phyloP scores from a whole-genome alignment of 2,113 vertebrate species.

The Tautogolabrus adspersus region DNA sequence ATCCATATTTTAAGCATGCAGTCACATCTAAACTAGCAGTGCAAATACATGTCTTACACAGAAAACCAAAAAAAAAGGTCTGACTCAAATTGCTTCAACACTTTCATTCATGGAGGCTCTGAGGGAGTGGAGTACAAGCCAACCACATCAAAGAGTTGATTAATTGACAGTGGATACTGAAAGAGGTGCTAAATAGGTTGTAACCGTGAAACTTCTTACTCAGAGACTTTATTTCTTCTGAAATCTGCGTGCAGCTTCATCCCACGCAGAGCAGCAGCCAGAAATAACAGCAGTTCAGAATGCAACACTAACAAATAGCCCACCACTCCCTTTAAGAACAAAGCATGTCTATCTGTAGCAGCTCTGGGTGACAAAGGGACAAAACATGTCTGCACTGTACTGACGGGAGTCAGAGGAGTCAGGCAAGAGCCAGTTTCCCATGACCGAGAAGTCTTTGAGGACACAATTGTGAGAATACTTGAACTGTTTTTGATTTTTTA shows the following conservation, averaged over 20 bases:
- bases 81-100: constrained; percentile 60
- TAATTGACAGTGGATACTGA: constrained; percentile 53
- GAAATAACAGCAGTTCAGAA: constrained; percentile 27
- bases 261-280: constrained; percentile 39
- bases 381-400: constrained; percentile 42
- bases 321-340: constrained; percentile 66
- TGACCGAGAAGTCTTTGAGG: constrained; percentile 39
- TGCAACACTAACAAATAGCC: constrained; percentile 57
- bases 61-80: constrained; percentile 44
- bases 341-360: constrained; percentile 53
- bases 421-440: constrained; percentile 54
- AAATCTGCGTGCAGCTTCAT: constrained; percentile 35
- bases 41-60: constrained; percentile 44
- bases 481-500: not conserved
- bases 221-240: not conserved
- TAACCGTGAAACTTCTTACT: constrained; percentile 21
- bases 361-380: constrained; percentile 50
- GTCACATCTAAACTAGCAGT: not conserved
- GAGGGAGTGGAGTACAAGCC: constrained; percentile 70
- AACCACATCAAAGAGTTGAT: constrained; percentile 73
- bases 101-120: constrained; percentile 63
- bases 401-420: constrained; percentile 31
- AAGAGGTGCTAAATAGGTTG: constrained; percentile 20
- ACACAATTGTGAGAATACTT: constrained; percentile 11
- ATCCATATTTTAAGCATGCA: constrained; percentile 1